phyloP scores from a whole-genome alignment of 2,888 invertebrate genomes.

The Sesia apiformis region DNA sequence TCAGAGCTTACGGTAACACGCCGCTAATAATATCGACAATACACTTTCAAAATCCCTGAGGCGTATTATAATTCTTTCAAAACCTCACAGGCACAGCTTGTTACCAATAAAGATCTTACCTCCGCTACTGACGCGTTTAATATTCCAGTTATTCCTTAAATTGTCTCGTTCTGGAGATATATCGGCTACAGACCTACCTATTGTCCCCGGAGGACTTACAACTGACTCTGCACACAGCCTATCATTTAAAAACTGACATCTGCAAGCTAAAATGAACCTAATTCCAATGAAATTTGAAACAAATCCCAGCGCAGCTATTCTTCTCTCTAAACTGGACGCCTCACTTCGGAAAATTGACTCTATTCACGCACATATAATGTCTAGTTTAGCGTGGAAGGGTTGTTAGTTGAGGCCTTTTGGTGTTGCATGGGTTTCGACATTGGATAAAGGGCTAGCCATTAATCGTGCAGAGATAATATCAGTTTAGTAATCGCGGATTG shows the following conservation, averaged over 20 bases:
- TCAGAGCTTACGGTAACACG: too few species aligned
- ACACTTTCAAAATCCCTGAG: neutral
- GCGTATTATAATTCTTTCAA: neutral
- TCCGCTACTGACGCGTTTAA: slow-evolving; percentile 36
- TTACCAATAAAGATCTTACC: slow-evolving; percentile 7
- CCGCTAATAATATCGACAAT: neutral
- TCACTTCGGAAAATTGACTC: neutral
- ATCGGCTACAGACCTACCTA: slow-evolving; percentile 59
- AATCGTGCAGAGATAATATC: slow-evolving; percentile 66
- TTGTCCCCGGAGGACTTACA: slow-evolving; percentile 64
- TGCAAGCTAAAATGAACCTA: slow-evolving; percentile 17
- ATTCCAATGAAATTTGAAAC: slow-evolving; percentile 6
- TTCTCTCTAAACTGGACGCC: neutral
- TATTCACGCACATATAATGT: neutral
- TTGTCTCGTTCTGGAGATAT: slow-evolving; percentile 63
- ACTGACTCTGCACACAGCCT: slow-evolving; percentile 47
- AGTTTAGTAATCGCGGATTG: slow-evolving; percentile 62
- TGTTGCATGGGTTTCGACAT: slow-evolving; percentile 36
- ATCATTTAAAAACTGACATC: slow-evolving; percentile 17
- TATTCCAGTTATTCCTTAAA: slow-evolving; percentile 62
- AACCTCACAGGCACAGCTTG: neutral
- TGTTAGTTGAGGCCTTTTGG: slow-evolving; percentile 9
- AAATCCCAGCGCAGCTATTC: slow-evolving; percentile 6
- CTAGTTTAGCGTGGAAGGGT: neutral
- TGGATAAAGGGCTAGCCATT: slow-evolving; percentile 65